Base-by-base conservation (phyloP, 1,140 invertebrate genomes). In the Hirudo medicinalis region DNA sequence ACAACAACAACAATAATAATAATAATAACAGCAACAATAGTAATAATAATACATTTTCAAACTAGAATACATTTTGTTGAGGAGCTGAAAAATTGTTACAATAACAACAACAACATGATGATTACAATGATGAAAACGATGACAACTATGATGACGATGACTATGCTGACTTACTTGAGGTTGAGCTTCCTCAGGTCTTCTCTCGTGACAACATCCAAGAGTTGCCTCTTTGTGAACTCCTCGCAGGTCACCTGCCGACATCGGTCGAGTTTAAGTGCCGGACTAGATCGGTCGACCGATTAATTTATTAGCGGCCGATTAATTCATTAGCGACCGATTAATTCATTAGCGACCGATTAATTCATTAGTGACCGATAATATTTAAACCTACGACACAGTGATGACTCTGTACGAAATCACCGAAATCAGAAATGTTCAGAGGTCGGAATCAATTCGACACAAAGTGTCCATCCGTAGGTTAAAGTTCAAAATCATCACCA, bases 191-290 rank as follows among this genome's bases (percentile, higher is more conserved):
- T 84, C 67, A 94, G 79, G 82, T 94, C 91, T 74, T 91, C 87
- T 76, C 88, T 84, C 0, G 85, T 87, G 73, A 91, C 84, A 74
- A 88, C 86, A 73, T 86, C 85, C 54, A 91, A 80, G 36, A 94
- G 81, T 81, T 93, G 90, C 69, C 88, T 86, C 75, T 90, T 85
- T 15, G 86, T 88, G 78, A 90, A 92, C 73, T 90, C 87, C 79
- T 92, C 89, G 69, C 84, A 78, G 25, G 88, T 76, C 77, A 93
- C 86, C 86, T 88, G 74, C 6, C 32, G 32, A 36, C 32, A 36
- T 36, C n/a, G n/a, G n/a, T n/a, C 6, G 32, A 36, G 32, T 36
- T 36, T 36, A 2, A 36, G 32, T 36, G 6, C 2, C 32, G 6
- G 32, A 36, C 32, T 36, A 36, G 2, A 36, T 36, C 6, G 6